Evolutionary conservation across 2,113 vertebrate genomes (phyloP), one percentile per base, ranked within the genome.

Genomic region (Eleginops maclovinus): DNA sequence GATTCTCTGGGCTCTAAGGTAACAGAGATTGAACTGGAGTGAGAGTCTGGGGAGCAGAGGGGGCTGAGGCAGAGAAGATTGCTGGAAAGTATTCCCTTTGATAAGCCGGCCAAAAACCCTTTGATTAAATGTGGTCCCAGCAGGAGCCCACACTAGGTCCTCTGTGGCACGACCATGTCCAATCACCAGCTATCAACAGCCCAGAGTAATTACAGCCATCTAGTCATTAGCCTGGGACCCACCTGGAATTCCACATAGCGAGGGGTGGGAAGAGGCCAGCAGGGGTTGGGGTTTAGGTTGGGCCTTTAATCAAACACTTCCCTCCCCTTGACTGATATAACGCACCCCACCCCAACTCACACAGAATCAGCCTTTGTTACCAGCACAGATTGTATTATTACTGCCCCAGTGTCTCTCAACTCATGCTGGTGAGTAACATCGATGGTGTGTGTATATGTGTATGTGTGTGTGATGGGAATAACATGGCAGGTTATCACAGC

Each of bases 41-140:
- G 66, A 59, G 64, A 76, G 74, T 73, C 81, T 90, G 79, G 85
- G 76, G 51, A 87, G 77, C 66, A 70, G 76, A 90, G 66, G 86
- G 85, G 84, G 80, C 76, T 43, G 76, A 84, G 58, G 70, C 86
- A 79, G 82, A 88, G 91, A 90, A 90, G 91, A 94, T 92, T 93
- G 91, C 84, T 79, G 75, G 72, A 93, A 92, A 92, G 79, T 93
- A 93, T 92, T 90, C 88, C 79, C 94, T 95, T 93, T 94, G 93
- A 92, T 94, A 93, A 91, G 73, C 85, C 75, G 74, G 86, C 87
- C 88, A 91, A 92, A 85, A 90, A 90, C 83, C 90, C 88, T 87
- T 80, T 89, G 91, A 91, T 93, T 88, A 91, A 91, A 93, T 82
- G 84, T 76, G 85, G 82, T 82, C 89, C 79, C 75, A 86, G 89